Base-by-base conservation (phyloP, 1,140 invertebrate genomes). In the Protaetia brevitarsis region DNA sequence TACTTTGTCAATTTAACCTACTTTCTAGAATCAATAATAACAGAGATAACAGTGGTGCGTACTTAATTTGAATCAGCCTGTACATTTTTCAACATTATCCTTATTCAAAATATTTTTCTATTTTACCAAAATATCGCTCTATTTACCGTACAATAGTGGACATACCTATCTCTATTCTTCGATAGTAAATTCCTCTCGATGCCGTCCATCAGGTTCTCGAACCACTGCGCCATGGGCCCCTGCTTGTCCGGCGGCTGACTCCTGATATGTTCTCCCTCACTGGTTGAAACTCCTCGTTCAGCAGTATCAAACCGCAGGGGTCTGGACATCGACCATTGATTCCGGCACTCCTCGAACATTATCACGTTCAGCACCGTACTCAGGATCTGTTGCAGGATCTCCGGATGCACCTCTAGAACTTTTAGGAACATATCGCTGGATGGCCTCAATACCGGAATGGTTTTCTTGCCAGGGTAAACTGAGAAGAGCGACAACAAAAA, bases 251-350 rank as follows among this genome's bases (percentile, higher is more conserved):
- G 83, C 28, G 94, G 90, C 80, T 98, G 95, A 77, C 87, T 89
- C 68, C 90, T 86, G 60, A 99, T 93, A 99, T 93, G 77, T 88
- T 92, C 71, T 91, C 89, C 64, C 95, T 84, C 68, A 98, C 72
- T 94, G 81, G 68, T 81, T 77, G 79, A 88, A 88, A 86, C 63
- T 98, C 95, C 83, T 97, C 95, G 82, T 98, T 98, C 23, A 99
- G 86, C 45, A 99, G 84, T 76, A 99, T 97, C 56, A 99, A 88
- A 27, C 96, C 96, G 84, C 11, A 99, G 85, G 7, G 97, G 97
- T 30, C 96, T 86, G 1, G 96, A 98, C 95, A 99, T 97, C 30
- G 95, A 97, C 96, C 96, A 99, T 79, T 99, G 96, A 84, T 98
- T 99, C 74, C 95, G 88, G 82, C 96, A 97, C 79, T 99, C 97